Conservation (phyloP, 2,797 vertebrate genomes). For the Eleutherodactylus coqui region DNA sequence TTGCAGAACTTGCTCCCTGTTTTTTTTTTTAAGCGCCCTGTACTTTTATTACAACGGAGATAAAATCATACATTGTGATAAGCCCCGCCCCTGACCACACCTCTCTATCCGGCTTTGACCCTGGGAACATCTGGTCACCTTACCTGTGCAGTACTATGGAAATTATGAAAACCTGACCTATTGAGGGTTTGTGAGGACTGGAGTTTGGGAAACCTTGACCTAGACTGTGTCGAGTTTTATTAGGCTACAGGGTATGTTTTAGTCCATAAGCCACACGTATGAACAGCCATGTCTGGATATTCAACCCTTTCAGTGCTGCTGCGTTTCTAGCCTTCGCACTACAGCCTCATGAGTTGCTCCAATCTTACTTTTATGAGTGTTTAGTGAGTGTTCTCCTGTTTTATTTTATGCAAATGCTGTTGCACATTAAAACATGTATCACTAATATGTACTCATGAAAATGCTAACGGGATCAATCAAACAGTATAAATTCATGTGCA, state of each 20-base stretch:
- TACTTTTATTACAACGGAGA: no score
- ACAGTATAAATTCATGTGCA: slow-evolving; percentile 38
- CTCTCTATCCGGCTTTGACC: no score
- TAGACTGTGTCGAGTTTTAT: neutral
- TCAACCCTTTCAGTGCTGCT: neutral
- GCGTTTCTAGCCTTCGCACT: neutral
- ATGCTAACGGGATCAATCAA: slow-evolving; percentile 56
- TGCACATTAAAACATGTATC: slow-evolving; percentile 48
- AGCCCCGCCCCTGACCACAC: no score
- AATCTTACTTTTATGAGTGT: slow-evolving; percentile 6
- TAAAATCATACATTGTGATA: no score
- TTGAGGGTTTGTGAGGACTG: no score
- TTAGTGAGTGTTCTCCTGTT: slow-evolving; percentile 2
- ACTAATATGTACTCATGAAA: slow-evolving; percentile 50
- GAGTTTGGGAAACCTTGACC: no score
- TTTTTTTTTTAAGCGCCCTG: no score
- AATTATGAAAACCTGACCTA: no score
- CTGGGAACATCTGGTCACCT: no score
- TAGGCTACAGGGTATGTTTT: neutral
- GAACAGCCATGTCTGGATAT: neutral
- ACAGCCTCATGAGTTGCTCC: neutral
- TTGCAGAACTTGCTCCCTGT: no score
- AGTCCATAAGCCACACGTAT: neutral
- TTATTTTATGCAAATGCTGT: slow-evolving; percentile 34
- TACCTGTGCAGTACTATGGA: no score